Evolutionary conservation across 2,113 vertebrate genomes (phyloP).

Genomic region (Galbula dea): DNA sequence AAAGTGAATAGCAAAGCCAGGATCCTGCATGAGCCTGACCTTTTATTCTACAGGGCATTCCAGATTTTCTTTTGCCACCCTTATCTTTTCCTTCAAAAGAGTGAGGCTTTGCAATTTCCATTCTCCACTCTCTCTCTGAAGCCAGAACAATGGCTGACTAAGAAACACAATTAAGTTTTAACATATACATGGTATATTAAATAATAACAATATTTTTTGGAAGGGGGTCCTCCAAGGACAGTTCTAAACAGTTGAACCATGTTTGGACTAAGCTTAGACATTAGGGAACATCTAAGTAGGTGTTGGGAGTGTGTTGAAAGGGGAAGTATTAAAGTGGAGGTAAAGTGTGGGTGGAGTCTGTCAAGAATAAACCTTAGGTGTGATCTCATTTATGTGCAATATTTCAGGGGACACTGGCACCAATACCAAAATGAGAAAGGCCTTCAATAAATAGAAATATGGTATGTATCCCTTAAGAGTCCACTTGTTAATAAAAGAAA

Average conservation of each 20-base stretch:
- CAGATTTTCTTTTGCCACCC: neutral
- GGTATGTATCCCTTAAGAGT: neutral
- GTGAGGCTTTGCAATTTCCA: neutral
- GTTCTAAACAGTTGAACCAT: neutral
- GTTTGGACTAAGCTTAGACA: neutral
- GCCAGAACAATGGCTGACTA: neutral
- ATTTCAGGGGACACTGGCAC: neutral
- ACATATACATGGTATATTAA: neutral
- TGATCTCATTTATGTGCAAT: neutral
- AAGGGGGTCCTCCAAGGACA: neutral
- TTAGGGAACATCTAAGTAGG: neutral
- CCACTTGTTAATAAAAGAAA: neutral
- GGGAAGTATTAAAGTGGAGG: neutral
- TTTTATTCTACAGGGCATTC: neutral
- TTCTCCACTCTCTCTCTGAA: neutral
- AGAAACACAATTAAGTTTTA: neutral
- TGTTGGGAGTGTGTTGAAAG: neutral
- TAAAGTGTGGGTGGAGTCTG: neutral
- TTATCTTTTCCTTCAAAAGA: neutral
- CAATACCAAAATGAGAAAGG: neutral
- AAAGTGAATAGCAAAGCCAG: neutral
- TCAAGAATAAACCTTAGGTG: neutral
- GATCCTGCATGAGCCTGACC: neutral
- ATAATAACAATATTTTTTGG: neutral
- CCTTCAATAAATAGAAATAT: neutral